A percentile compares a stretch with the other conserved stretches of the same genome.
Conservation (phyloP, 2,888 invertebrate species). For the Nemotelus pantherinus region DNA sequence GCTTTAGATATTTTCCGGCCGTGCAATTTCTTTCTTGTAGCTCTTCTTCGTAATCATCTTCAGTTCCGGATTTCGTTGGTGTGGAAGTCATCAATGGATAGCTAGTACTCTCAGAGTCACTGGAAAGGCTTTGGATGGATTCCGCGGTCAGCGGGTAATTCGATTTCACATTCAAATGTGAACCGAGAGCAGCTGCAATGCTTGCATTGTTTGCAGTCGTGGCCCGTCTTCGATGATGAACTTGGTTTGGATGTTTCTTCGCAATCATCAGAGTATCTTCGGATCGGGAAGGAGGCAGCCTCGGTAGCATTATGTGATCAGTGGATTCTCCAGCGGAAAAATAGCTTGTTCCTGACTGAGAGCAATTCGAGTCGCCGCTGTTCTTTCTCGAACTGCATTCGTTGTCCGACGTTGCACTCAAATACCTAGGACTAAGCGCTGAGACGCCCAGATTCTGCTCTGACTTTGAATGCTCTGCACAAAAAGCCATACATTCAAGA, state of each 20-base stretch:
- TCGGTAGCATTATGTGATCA: slow-evolving; percentile 58
- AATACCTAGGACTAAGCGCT: slow-evolving; percentile 66
- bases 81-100: slow-evolving; percentile 66
- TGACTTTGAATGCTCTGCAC: slow-evolving; percentile 83
- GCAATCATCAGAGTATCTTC: slow-evolving; percentile 76
- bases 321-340: slow-evolving; percentile 61
- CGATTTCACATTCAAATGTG: slow-evolving; percentile 71
- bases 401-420: slow-evolving; percentile 65
- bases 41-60: slow-evolving; percentile 52
- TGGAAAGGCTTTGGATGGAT: slow-evolving; percentile 74
- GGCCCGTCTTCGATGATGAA: slow-evolving; percentile 68
- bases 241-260: slow-evolving; percentile 63
- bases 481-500: slow-evolving; percentile 66
- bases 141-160: slow-evolving; percentile 74
- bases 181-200: slow-evolving; percentile 71
- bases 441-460: slow-evolving; percentile 72
- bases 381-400: slow-evolving; percentile 67
- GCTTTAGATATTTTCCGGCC: slow-evolving; percentile 65
- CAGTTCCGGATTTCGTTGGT: slow-evolving; percentile 69
- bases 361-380: slow-evolving; percentile 70
- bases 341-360: slow-evolving; percentile 67
- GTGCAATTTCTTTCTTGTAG: slow-evolving; percentile 66
- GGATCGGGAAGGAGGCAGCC: slow-evolving; percentile 80
- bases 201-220: slow-evolving; percentile 67
- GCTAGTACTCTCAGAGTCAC: slow-evolving; percentile 70